These are phyloP conservation scores for Copidosoma floridanum DNA, from an alignment of 1,140 invertebrate species.

Conservation along the genomic window DNA sequence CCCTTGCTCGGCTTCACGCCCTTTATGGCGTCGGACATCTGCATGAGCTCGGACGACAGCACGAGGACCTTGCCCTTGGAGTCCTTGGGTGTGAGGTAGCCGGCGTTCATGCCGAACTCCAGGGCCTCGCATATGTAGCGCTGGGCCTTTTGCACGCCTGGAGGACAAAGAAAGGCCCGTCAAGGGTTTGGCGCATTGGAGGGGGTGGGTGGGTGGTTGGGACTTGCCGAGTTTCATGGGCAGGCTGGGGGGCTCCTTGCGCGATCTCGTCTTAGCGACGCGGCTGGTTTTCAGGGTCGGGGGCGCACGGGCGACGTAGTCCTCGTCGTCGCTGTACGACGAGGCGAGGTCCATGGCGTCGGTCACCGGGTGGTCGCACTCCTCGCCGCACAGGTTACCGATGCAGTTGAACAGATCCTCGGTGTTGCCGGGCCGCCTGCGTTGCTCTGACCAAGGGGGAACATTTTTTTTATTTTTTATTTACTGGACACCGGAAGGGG, in stretches of 20 bases:
- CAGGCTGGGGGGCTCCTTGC: too few relatives aligned
- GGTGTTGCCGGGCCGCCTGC: not conserved
- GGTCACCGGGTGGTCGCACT: conserved; percentile 2
- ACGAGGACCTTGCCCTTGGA: conserved; percentile 31
- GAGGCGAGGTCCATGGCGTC: not conserved
- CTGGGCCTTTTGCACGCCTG: conserved; percentile 31
- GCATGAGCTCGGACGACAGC: conserved; percentile 37
- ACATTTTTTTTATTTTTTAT: not conserved
- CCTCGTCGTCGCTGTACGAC: not conserved
- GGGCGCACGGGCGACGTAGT: not conserved
- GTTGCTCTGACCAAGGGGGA: not conserved
- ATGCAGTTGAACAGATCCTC: conserved; percentile 6
- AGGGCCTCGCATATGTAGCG: conserved; percentile 38
- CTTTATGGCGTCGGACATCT: not conserved
- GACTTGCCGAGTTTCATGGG: not conserved
- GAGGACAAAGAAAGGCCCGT: too few relatives aligned
- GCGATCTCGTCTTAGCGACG: not conserved
- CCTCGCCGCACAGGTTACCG: conserved; percentile 16
- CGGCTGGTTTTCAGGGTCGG: not conserved
- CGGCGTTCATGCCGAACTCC: conserved; percentile 37
- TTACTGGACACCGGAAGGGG: not conserved
- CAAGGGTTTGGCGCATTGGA: too few relatives aligned
- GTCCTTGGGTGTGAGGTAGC: conserved; percentile 37
- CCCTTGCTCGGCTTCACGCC: not conserved
- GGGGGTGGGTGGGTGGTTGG: too few relatives aligned